A percentile compares a stretch with the other conserved stretches of the same genome.
phyloP scores from a whole-genome alignment of 2,888 invertebrate species.

The Gastrophysa polygoni region DNA sequence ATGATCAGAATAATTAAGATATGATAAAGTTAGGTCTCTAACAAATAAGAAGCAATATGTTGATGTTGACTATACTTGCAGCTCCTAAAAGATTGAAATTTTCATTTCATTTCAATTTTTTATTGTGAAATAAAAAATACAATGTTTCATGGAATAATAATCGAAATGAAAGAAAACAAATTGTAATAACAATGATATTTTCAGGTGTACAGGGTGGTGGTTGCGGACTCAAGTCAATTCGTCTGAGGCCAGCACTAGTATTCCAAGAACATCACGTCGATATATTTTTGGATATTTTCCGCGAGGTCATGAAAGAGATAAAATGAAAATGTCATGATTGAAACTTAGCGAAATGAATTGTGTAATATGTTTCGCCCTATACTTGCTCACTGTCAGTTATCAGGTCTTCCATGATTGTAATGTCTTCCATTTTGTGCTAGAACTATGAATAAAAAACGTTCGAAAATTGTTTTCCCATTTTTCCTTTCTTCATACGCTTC shows the following conservation, averaged over 20 bases:
- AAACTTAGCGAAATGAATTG: not conserved
- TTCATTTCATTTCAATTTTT: too few species aligned
- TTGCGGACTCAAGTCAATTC: constrained; percentile 78
- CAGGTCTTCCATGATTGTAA: not conserved
- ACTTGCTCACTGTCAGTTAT: not conserved
- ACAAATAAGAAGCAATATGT: too few species aligned
- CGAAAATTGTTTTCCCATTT: too few species aligned
- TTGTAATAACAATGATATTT: constrained; percentile 36
- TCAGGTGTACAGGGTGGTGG: constrained; percentile 83
- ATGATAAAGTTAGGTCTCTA: too few species aligned
- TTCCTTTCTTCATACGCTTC: too few species aligned
- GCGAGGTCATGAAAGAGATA: constrained; percentile 68
- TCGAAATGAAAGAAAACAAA: not conserved
- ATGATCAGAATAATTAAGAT: too few species aligned
- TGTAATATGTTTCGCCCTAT: not conserved
- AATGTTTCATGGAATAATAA: too few species aligned
- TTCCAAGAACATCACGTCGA: constrained; percentile 86
- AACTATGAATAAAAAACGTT: not conserved
- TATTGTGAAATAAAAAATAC: too few species aligned
- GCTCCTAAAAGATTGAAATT: too few species aligned
- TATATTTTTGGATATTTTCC: constrained; percentile 83
- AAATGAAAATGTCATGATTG: not conserved
- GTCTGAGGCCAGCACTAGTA: constrained; percentile 87
- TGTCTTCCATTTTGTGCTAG: not conserved
- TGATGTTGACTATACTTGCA: too few species aligned